A percentile compares a stretch with the other conserved stretches of the same genome.
These are phyloP conservation scores for Brachyrhaphis roseni DNA, from an alignment of 2,797 vertebrate genomes.

Conservation along the genomic window DNA sequence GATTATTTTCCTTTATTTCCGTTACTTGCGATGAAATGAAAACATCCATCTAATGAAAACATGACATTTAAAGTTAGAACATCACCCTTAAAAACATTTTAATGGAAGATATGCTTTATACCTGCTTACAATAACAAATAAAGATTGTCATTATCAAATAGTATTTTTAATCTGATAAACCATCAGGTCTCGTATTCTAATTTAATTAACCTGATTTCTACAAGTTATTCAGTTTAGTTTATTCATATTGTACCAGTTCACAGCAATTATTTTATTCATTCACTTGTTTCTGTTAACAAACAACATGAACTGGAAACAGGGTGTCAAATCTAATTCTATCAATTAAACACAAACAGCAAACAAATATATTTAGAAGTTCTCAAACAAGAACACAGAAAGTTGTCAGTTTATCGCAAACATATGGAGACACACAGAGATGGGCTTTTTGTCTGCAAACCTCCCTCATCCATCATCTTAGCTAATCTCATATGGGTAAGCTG, in stretches of 20 bases:
- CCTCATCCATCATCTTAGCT: conserved; percentile 78
- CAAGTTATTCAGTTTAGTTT: neutral
- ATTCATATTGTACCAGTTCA: neutral
- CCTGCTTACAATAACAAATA: neutral
- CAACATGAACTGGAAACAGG: neutral
- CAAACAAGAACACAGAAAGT: conserved; percentile 37
- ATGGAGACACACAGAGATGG: conserved; percentile 31
- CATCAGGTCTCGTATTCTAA: neutral
- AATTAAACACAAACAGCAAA: conserved; percentile 20
- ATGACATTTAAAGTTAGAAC: neutral
- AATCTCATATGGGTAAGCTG: conserved; percentile 71
- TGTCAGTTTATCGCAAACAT: conserved; percentile 30
- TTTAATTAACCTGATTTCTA: neutral
- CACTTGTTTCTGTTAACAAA: neutral
- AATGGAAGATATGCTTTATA: neutral
- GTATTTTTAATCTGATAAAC: neutral
- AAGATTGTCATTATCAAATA: neutral
- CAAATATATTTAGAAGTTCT: conserved; percentile 46
- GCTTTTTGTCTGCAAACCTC: conserved; percentile 60
- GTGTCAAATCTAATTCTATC: neutral
- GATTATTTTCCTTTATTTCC: neutral
- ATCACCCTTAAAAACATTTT: neutral
- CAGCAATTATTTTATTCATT: neutral
- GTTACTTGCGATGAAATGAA: neutral
- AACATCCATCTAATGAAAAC: neutral